Conservation (phyloP, 2,113 vertebrate genomes). For the Dipodomys stephensi region DNA sequence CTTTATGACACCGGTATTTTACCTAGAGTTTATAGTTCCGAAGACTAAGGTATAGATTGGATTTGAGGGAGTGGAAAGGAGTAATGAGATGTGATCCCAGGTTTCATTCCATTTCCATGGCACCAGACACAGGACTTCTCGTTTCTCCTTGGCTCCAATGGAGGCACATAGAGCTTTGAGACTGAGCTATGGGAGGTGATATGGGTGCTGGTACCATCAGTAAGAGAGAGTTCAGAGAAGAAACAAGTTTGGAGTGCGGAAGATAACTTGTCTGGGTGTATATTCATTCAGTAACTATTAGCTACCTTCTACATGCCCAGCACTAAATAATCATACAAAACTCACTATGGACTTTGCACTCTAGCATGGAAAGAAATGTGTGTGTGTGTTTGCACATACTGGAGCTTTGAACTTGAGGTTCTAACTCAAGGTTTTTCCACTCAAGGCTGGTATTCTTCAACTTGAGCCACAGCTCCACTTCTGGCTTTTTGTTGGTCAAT, state of each 20-base stretch:
- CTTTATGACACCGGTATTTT: neutral
- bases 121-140: neutral
- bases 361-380: neutral
- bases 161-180: neutral
- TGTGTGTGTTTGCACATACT: too few relatives aligned
- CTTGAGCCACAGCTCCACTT: too few relatives aligned
- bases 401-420: too few relatives aligned
- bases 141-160: neutral
- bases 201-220: neutral
- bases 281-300: neutral
- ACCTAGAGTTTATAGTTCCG: neutral
- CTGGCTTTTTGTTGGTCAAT: too few relatives aligned
- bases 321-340: neutral
- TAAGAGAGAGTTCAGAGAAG: neutral
- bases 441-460: too few relatives aligned
- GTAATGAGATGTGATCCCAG: neutral
- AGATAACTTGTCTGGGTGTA: neutral
- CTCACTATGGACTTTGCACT: neutral
- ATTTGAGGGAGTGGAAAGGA: neutral
- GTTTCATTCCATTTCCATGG: neutral
- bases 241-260: neutral
- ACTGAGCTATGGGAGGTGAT: neutral
- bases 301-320: neutral
- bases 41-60: conserved; percentile 13
- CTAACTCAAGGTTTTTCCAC: too few relatives aligned